Evolutionary conservation across 2,888 invertebrate species (phyloP).

Genomic region (Trichopria drosophilae): DNA sequence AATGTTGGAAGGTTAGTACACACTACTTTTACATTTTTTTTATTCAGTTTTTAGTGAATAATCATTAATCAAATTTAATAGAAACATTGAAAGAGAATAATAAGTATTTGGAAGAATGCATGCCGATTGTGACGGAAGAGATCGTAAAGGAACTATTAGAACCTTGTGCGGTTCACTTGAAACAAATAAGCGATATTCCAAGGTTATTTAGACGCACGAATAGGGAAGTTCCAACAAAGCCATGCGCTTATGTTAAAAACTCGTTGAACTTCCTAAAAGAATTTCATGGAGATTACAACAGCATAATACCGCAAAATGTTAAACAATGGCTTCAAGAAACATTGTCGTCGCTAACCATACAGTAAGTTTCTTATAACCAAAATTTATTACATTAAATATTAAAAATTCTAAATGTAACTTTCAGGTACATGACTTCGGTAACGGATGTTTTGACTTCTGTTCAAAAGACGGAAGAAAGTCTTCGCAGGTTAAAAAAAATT

Average conservation of each 20-base stretch:
- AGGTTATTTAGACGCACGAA: conserved; percentile 90
- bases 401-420: conserved; percentile 35
- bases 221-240: conserved; percentile 78
- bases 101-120: conserved; percentile 35
- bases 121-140: conserved; percentile 54
- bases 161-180: conserved; percentile 66
- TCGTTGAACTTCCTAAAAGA: conserved; percentile 66
- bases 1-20: conserved; percentile 50
- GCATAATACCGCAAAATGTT: conserved; percentile 53
- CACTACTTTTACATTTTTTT: too few species aligned
- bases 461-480: conserved; percentile 92
- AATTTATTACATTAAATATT: conserved; percentile 15
- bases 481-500: conserved; percentile 84
- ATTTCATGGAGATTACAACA: conserved; percentile 63
- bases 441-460: conserved; percentile 90
- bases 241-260: conserved; percentile 77
- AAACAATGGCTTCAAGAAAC: conserved; percentile 57
- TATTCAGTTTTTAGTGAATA: too few species aligned
- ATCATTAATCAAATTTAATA: too few species aligned
- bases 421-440: conserved; percentile 72
- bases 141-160: conserved; percentile 56
- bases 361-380: conserved; percentile 54
- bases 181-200: conserved; percentile 90
- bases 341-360: conserved; percentile 59
- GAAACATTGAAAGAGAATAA: conserved; percentile 38